These are phyloP conservation scores for Neocrepidodera transversa DNA, from an alignment of 2,888 invertebrate species.

Conservation along the genomic window DNA sequence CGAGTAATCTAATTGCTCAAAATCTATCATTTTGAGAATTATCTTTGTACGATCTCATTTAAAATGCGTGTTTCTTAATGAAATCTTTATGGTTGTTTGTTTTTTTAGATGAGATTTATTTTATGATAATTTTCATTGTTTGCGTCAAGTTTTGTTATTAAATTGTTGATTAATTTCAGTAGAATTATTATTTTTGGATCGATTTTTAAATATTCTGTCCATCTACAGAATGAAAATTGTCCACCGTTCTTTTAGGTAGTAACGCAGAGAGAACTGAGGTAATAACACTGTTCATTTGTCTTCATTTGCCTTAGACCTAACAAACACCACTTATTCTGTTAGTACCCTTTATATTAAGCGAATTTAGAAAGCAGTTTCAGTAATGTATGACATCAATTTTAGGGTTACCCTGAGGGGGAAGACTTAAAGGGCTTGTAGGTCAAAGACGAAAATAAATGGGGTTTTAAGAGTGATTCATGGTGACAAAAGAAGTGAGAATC, in stretches of 20 bases:
- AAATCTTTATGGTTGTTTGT: too few relatives aligned
- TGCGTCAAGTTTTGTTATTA: too few relatives aligned
- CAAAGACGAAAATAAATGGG: constrained; percentile 6
- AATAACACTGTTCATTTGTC: constrained; percentile 60
- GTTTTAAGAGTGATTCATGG: not conserved
- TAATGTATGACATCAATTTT: constrained; percentile 33
- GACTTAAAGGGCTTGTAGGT: constrained; percentile 1
- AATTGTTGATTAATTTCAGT: too few relatives aligned
- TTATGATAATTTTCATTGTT: too few relatives aligned
- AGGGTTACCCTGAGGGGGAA: not conserved
- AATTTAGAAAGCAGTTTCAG: constrained; percentile 27
- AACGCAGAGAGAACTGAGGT: constrained; percentile 53
- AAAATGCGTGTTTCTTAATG: too few relatives aligned
- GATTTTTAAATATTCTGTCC: too few relatives aligned
- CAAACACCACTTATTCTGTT: constrained; percentile 40
- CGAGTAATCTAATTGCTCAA: not conserved
- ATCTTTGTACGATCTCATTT: not conserved
- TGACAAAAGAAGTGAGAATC: too few relatives aligned
- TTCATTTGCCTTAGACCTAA: constrained; percentile 58
- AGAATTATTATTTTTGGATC: too few relatives aligned
- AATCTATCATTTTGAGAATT: constrained; percentile 2
- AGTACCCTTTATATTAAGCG: constrained; percentile 33
- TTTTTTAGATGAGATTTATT: too few relatives aligned
- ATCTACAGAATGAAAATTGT: too few relatives aligned
- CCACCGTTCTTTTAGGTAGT: constrained; percentile 47